phyloP scores from a whole-genome alignment of 2,888 invertebrate genomes.

The Volucella zonaria region DNA sequence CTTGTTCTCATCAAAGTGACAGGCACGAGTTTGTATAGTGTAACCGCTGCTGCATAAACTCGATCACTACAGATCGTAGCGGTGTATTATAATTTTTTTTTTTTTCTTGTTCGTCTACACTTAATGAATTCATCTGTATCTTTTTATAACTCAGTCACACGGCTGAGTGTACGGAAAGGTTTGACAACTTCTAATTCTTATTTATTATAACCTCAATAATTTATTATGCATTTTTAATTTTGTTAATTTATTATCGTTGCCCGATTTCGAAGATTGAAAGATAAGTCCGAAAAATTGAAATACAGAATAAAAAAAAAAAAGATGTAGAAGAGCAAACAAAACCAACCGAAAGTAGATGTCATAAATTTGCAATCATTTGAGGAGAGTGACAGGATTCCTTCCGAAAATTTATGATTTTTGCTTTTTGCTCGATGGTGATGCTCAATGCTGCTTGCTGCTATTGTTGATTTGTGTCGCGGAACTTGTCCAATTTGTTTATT shows the following conservation, averaged over 20 bases:
- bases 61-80: constrained; percentile 12
- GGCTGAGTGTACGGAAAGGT: constrained; percentile 30
- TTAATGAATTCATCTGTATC: constrained; percentile 31
- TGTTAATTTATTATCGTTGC: constrained; percentile 65
- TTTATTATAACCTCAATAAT: constrained; percentile 71
- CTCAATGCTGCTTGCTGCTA: constrained; percentile 48
- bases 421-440: constrained; percentile 47
- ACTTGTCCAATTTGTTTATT: constrained; percentile 72
- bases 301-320: constrained; percentile 16
- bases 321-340: not conserved
- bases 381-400: constrained; percentile 34
- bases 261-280: constrained; percentile 67
- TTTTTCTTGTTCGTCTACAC: not conserved
- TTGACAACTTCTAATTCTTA: constrained; percentile 70
- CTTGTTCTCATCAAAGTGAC: constrained; percentile 22
- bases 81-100: too few species aligned
- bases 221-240: constrained; percentile 74
- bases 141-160: not conserved
- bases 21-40: not conserved
- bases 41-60: constrained; percentile 26
- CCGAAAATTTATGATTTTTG: constrained; percentile 65
- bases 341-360: constrained; percentile 62
- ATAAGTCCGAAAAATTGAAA: constrained; percentile 40
- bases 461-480: constrained; percentile 51
- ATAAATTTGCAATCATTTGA: constrained; percentile 72